Conservation (phyloP, 2,113 vertebrate species). For the Epinephelus lanceolatus region DNA sequence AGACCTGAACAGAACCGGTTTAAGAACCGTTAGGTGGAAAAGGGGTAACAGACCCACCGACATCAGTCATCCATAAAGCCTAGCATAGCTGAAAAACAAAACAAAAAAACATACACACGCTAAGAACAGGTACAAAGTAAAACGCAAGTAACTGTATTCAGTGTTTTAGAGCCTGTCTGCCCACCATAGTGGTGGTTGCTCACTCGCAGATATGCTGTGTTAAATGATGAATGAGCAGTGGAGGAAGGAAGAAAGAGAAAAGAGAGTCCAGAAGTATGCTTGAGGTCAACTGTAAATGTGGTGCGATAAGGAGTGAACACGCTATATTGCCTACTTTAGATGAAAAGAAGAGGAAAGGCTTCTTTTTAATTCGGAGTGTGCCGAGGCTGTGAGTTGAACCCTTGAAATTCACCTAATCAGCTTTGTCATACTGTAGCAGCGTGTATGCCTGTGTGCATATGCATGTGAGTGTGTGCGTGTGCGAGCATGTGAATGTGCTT, state of each 20-base stretch:
- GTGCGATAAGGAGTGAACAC: conserved; percentile 2
- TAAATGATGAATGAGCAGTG: conserved; percentile 68
- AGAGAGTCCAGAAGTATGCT: conserved; percentile 1
- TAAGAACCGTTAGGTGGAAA: too few relatives aligned
- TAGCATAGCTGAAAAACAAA: background rate
- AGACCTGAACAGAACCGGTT: too few relatives aligned
- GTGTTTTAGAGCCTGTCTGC: conserved; percentile 15
- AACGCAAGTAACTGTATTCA: background rate
- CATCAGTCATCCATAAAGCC: background rate
- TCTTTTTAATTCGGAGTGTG: conserved; percentile 6
- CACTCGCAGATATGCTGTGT: conserved; percentile 17
- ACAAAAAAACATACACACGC: background rate
- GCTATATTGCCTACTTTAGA: background rate
- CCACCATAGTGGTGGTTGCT: conserved; percentile 4
- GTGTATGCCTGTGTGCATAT: background rate
- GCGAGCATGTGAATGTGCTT: conserved; percentile 18
- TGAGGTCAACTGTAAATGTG: conserved; percentile 7
- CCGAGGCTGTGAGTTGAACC: background rate
- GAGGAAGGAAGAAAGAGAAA: conserved; percentile 1
- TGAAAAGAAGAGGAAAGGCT: conserved; percentile 8
- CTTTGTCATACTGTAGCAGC: conserved; percentile 28
- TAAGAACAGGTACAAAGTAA: background rate
- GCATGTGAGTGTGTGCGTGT: background rate
- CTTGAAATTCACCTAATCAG: conserved; percentile 42
- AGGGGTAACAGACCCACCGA: background rate